Evolutionary conservation across 1,140 invertebrate species (phyloP).

Genomic region (Drosophila tsacasi): DNA sequence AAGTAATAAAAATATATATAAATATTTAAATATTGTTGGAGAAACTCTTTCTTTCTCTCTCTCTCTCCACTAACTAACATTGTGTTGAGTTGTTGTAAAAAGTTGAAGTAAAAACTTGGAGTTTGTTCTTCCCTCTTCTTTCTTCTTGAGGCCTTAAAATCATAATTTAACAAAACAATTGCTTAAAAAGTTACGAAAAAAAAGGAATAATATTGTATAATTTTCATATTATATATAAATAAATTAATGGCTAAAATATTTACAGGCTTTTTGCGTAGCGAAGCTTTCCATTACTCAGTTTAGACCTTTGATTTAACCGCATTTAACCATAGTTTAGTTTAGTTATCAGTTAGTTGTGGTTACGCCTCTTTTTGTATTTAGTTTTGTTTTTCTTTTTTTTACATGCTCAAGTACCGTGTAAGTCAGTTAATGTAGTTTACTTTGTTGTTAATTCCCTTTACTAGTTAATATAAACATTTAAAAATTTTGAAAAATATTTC

Average conservation of each 20-base stretch:
- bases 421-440: conserved; percentile 44
- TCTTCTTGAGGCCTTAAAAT: conserved; percentile 6
- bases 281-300: conserved; percentile 49
- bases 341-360: conserved; percentile 26
- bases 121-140: conserved; percentile 5
- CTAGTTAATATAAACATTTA: conserved; percentile 73
- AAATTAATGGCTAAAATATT: conserved; percentile 64
- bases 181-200: conserved; percentile 12
- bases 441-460: conserved; percentile 48
- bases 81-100: conserved; percentile 1
- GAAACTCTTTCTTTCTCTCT: neutral
- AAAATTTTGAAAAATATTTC: conserved; percentile 80
- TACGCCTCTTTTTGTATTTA: conserved; percentile 5
- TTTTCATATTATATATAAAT: conserved; percentile 18
- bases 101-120: neutral
- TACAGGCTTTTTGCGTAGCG: conserved; percentile 79
- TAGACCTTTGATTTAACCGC: conserved; percentile 32
- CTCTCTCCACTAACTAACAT: conserved; percentile 8
- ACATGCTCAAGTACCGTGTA: conserved; percentile 55
- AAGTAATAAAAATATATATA: conserved; percentile 5
- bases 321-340: conserved; percentile 45
- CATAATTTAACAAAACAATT: conserved; percentile 37
- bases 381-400: neutral
- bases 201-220: conserved; percentile 8
- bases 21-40: conserved; percentile 10